Evolutionary conservation across 2,797 vertebrate species (phyloP), one percentile per base, ranked within the genome.

Genomic region (Sphenopsis melanotis): DNA sequence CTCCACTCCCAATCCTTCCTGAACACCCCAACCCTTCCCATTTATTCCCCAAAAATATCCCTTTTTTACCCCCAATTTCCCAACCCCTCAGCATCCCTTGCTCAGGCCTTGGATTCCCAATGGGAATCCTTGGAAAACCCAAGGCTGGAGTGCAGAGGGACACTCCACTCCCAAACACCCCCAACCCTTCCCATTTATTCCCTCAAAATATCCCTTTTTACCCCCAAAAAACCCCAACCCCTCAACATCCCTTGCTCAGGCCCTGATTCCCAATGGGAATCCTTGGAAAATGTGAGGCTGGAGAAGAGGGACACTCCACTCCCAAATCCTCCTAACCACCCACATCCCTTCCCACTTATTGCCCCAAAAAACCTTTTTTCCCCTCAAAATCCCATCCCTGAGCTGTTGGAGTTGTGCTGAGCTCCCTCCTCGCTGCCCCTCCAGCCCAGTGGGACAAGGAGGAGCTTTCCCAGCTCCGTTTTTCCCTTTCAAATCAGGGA

Each of bases 401-500:
- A 30, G 8, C 44, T 4, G 9, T 24, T 6, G 49, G 57, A 34
- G 9, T 8, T 2, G 0, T 11, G 41, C 11, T 5, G 30, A 41
- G 6, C 44, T 80, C 77, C 34, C 12, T 64, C 34, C 69, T 61
- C 6, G 2, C 42, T 18, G 27, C 1, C 2, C 41, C 19, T 52
- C 20, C 9, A 15, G 3, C 57, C 23, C 1, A 37, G 65, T 11
- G 23, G 27, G 53, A 11, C n/a, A 26, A 14, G 83, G 16, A 59
- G 9, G 19, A 23, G 44, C 36, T 37, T 46, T 37, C 56, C 30
- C 12, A 36, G 59, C 15, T 60, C 64, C 21, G 23, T 0, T 80
- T 94, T 88, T 60, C 37, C 27, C 50, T 66, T 71, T 49, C n/a
- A 85, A 77, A 39, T 1, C 57, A 12, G 50, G 79, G 59, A 15